Conservation (phyloP, 1,140 invertebrate species). For the Apis mellifera region DNA sequence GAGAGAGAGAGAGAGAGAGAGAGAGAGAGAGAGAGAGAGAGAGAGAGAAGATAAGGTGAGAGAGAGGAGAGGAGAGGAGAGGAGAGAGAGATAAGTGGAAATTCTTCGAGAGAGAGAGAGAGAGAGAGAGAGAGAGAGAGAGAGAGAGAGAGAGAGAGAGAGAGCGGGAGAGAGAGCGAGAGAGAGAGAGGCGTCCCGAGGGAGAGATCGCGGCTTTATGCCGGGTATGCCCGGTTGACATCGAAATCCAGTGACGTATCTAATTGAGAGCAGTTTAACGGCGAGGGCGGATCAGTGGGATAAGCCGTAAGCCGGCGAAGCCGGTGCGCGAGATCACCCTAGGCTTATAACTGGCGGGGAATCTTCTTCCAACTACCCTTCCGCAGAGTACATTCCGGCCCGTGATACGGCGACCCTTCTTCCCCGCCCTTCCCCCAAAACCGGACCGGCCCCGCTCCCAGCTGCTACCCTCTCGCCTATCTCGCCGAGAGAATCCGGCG, state of each 20-base stretch:
- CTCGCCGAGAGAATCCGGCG: constrained; percentile 77
- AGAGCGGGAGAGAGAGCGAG: not conserved
- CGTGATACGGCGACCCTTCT: constrained; percentile 39
- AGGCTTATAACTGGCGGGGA: constrained; percentile 74
- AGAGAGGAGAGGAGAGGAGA: no score
- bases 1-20: no score
- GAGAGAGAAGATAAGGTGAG: no score
- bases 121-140: no score
- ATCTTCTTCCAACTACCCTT: constrained; percentile 56
- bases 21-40: no score
- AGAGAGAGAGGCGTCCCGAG: constrained; percentile 29
- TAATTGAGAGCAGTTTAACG: constrained; percentile 80
- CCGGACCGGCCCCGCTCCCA: constrained; percentile 24
- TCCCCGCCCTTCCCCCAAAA: not conserved
- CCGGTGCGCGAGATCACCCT: constrained; percentile 72
- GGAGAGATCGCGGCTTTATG: constrained; percentile 40
- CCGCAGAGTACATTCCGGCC: constrained; percentile 23
- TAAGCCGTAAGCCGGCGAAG: constrained; percentile 74
- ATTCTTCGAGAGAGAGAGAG: no score
- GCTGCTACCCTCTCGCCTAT: constrained; percentile 65
- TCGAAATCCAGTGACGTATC: constrained; percentile 80
- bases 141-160: no score
- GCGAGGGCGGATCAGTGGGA: constrained; percentile 66
- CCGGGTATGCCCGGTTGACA: constrained; percentile 63
- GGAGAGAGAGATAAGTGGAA: no score